phyloP scores from a whole-genome alignment of 2,888 invertebrate species.

The Tineola bisselliella region DNA sequence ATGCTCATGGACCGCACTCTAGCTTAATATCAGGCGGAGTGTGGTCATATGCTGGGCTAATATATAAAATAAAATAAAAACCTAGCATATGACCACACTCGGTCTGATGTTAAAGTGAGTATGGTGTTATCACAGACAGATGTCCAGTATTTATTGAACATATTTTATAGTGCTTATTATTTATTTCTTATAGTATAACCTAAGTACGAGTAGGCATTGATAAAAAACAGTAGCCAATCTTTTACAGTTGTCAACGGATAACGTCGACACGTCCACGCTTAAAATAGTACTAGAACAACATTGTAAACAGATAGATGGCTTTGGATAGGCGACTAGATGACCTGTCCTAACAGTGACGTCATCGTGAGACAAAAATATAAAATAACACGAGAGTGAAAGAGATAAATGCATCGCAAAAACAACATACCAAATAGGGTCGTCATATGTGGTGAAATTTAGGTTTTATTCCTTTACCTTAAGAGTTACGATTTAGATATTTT shows the following conservation, averaged over 20 bases:
- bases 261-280: not conserved
- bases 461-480: slow-evolving; percentile 33
- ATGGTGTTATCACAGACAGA: too few species aligned
- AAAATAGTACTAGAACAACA: slow-evolving; percentile 1
- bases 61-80: too few species aligned
- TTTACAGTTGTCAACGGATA: not conserved
- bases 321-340: not conserved
- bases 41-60: too few species aligned
- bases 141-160: too few species aligned
- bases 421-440: slow-evolving; percentile 59
- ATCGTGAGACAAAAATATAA: slow-evolving; percentile 27
- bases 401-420: slow-evolving; percentile 41
- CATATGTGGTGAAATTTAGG: slow-evolving; percentile 60
- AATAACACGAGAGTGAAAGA: slow-evolving; percentile 22
- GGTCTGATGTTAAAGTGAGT: too few species aligned
- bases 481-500: slow-evolving; percentile 35
- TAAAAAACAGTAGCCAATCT: not conserved
- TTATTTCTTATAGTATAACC: too few species aligned
- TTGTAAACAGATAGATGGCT: slow-evolving; percentile 9
- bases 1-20: too few species aligned
- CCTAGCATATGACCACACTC: too few species aligned
- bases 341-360: slow-evolving; percentile 35
- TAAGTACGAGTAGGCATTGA: not conserved
- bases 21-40: too few species aligned
- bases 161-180: too few species aligned